Evolutionary conservation across 37 sponge, comb jelly and placozoan genomes (phyloP), one percentile per base, ranked within the genome.

Genomic region (Spongilla lacustris): DNA sequence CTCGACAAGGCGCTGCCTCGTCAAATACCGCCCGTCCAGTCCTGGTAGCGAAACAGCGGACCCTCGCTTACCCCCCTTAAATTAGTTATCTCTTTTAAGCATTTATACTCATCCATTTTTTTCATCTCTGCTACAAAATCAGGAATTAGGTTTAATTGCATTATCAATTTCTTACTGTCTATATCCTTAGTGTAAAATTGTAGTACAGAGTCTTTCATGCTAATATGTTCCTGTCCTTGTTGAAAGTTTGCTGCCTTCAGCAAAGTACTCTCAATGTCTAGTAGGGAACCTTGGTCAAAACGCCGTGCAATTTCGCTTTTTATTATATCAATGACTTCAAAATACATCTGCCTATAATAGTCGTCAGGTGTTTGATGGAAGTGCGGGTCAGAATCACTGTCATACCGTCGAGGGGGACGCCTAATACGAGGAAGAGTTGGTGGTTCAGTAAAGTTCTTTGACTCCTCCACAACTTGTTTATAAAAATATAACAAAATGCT

Each of bases 321-420:
- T 66, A 84, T 66, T 50, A 74, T 33, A 74, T 74, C 84, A 26
- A 84, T 19, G 36, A 74, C 84, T 84, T 84, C 84, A 74, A 75
- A 84, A 66, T 75, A 84, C 36, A 49, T 74, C 67, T 84, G 84
- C 36, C 75, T 46, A 71, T 41, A 78, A 68, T 84, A 84, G 32
- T 30, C 38, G 33, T 75, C 72, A 36, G 71, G 26, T 50, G 74
- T 32, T 33, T 30, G 67, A 74, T 84, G 84, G 84, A 48, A 28
- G 50, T 30, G 28, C 13, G 67, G 66, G 29, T 66, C 58, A 36
- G 67, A 74, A 74, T 84, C 75, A 58, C 58, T 58, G 74, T 84
- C 67, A 75, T 50, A 74, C 28, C 75, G 32, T 49, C 75, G 50
- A 46, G 75, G 75, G 29, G 28, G 75, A 29, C 38, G 26, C 2